These are phyloP conservation scores for Corythaixoides concolor DNA, from an alignment of 2,113 vertebrate species.

Conservation along the genomic window DNA sequence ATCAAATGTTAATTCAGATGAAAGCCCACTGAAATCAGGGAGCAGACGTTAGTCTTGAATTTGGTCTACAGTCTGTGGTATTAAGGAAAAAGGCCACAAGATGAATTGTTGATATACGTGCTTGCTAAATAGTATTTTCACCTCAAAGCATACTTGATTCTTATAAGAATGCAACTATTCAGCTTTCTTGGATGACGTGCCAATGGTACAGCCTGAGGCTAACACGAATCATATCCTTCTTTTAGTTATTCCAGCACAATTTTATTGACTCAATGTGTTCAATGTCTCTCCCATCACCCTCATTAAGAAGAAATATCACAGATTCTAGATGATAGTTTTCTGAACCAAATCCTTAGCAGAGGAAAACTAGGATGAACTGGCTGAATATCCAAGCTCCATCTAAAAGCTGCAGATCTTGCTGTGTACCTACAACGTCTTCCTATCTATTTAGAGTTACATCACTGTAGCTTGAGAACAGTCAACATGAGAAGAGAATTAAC, in stretches of 20 bases:
- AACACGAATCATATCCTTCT: conserved; percentile 32
- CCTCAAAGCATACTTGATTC: conserved; percentile 59
- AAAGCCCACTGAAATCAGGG: not conserved
- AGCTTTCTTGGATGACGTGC: conserved; percentile 48
- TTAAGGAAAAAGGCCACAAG: conserved; percentile 38
- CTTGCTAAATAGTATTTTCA: conserved; percentile 46
- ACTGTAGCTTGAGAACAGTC: not conserved
- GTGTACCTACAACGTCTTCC: not conserved
- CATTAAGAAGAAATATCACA: conserved; percentile 31
- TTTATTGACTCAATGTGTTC: conserved; percentile 59
- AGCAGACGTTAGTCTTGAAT: conserved; percentile 29
- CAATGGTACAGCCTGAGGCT: conserved; percentile 23
- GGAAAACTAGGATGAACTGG: not conserved
- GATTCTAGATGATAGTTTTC: not conserved
- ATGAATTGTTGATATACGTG: conserved; percentile 32
- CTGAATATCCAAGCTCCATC: not conserved
- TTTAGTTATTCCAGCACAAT: conserved; percentile 11
- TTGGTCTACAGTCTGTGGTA: not conserved
- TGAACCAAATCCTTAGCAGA: not conserved
- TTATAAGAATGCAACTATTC: conserved; percentile 31
- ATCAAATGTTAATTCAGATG: not conserved
- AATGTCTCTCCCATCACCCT: not conserved
- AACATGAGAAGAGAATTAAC: not conserved
- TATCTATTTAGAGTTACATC: not conserved
- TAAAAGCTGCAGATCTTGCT: not conserved